Base-by-base conservation (phyloP, 2,797 vertebrate species). In the Microhierax caerulescens region DNA sequence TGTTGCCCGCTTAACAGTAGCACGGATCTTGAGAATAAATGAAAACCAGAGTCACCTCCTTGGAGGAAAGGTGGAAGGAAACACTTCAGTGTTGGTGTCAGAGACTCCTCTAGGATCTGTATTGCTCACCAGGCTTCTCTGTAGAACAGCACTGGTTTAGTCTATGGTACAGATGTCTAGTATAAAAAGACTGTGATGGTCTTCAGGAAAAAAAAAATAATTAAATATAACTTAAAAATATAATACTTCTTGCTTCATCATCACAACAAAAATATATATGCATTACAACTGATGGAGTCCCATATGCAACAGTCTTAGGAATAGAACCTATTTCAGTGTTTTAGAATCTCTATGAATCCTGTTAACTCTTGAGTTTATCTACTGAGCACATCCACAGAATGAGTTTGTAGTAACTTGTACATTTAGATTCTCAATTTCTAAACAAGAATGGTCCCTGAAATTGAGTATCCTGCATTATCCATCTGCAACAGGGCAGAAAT, bases 381-480 rank as follows among this genome's bases (percentile, higher is more conserved):
- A 54, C n/a, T 65, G 75, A 60, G 59, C 11, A 4, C 13, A 32
- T 67, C 64, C 51, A 64, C 28, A 8, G 43, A 39, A 53, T 0
- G 11, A 43, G 25, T 41, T 17, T 60, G 6, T 28, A 43, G 32
- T 54, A 89, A 54, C 20, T 77, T 76, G 1, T 23, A 16, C 41
- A 43, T 90, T 90, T 88, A n/a, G 13, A 68, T 61, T 88, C 32
- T 82, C 56, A n/a, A 36, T 74, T 84, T 88, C n/a, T 50, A 47
- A 48, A 85, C n/a, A 80, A 50, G 32, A 91, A 59, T 63, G 47
- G 54, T 68, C 19, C 24, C 43, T 89, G 63, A 97, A 96, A 91
- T 63, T 5, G 1, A 72, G 18, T 57, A 47, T 21, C 39, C 30
- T 88, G 24, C 28, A 56, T 73, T 83, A 90, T 77, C 76, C 16